Base-by-base conservation (phyloP, 1,140 invertebrate species). In the Leptinotarsa defecta region DNA sequence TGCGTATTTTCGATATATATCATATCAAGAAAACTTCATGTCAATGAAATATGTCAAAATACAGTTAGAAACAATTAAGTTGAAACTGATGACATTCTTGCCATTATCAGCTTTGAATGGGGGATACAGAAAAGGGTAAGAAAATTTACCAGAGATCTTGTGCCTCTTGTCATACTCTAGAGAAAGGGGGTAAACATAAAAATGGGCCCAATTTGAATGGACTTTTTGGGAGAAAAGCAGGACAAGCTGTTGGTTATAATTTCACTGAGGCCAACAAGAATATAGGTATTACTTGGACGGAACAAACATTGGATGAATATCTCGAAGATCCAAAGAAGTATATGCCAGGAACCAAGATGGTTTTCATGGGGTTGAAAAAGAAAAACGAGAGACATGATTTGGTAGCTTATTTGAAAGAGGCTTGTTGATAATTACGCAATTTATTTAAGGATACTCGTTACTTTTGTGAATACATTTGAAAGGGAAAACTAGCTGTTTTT, bases 211-310 rank as follows among this genome's bases (percentile, higher is more conserved):
- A 96, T 86, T 89, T 98, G 8, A 84, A 92, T 82, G 96, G 96
- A 67, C 77, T 98, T 2, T 86, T 96, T 70, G 96, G 96, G 15
- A 90, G 96, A 67, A 95, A 95, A 87, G 94, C 94, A 64, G 96
- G 96, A 20, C 90, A 92, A 79, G 91, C 93, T 24, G 2, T 91
- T 22, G 94, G 94, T 43, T 98, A 89, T 81, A 77, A 86, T 13
- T 98, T 97, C 85, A 94, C 95, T 0, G 94, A 95, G 65, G 95
- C 95, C 11, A 98, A 98, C 84, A 93, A 93, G 81, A 89, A 86
- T 48, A 95, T 96, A 77, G 91, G 91, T 64, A 85, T 88, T 13
- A 88, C 85, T 3, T 94, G 93, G 93, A 85, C 82, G 71, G 84
- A 87, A 64, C 90, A 91, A 8, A 93, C 91, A 6, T 81, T 95